Base-by-base conservation (phyloP, 2,888 invertebrate genomes). In the Orchesellides sinensis region DNA sequence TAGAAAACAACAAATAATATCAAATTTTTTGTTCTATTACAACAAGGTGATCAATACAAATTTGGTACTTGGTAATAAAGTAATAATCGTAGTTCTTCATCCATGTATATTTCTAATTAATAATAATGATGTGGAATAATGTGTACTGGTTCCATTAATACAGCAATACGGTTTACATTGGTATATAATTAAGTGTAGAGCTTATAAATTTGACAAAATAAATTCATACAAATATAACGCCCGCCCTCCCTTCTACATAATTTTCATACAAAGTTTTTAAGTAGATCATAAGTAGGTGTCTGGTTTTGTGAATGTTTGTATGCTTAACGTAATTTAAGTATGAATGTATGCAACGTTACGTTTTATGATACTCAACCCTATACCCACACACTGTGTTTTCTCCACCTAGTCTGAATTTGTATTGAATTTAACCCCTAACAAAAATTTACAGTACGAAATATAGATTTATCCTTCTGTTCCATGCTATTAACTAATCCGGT, bases 11-110 rank as follows among this genome's bases (percentile, higher is more conserved):
- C 61, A 73, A n/a, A n/a, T n/a, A n/a, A 61, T 49, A 61, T 63
- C 49, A 72, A 59, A 35, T 27, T 63, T 49, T 47, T 23, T 47
- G 56, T 61, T 54, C 21, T 32, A 49, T 49, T 73, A 73, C 63
- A 63, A 47, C 59, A 47, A 47, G n/a, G n/a, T n/a, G n/a, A 73
- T 49, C 47, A 49, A 45, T 72, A 72, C 70, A 72, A 54, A 59
- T 45, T 35, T 59, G 59, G 59, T 72, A 45, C 40, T 70, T 72
- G 69, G 21, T 69, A 54, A 52, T n/a, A n/a, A n/a, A n/a, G n/a
- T n/a, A 40, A 14, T n/a, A 40, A 49, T 45, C 23, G 45, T 70
- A 56, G n/a, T 52, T 21, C 35, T 12, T 35, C 35, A 35, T 35
- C n/a, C 35, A 35, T 35, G 21, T 49, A 49, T 49, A 49, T 49